Conservation (phyloP, 1,140 invertebrate genomes). For the Vollenhovia emeryi region DNA sequence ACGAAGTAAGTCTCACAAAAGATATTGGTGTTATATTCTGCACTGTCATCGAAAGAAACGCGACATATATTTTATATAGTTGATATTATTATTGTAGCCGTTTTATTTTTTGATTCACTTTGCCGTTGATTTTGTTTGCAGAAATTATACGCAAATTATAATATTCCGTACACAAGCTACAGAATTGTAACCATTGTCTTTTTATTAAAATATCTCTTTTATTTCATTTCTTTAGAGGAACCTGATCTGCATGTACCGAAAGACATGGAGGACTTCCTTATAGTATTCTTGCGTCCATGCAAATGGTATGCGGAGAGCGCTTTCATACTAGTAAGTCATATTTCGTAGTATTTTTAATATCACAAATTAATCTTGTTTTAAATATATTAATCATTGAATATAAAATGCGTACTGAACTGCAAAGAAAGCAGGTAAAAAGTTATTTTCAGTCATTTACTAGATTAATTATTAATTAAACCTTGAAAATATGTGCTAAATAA, state of each 20-base stretch:
- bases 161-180: not conserved
- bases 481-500: not conserved
- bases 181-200: not conserved
- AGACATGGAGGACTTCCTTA: slow-evolving; percentile 77
- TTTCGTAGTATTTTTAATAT: not conserved
- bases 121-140: not conserved
- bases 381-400: not conserved
- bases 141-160: not conserved
- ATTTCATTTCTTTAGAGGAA: slow-evolving; percentile 76
- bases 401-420: not conserved
- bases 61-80: not conserved
- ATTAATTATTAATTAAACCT: not conserved
- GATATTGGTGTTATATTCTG: not conserved
- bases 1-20: not conserved
- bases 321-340: slow-evolving; percentile 78
- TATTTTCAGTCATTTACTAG: not conserved
- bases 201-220: not conserved
- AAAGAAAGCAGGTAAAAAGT: not conserved
- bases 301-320: slow-evolving; percentile 84
- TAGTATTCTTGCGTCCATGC: slow-evolving; percentile 82
- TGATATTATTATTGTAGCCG: not conserved
- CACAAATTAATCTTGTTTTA: not conserved
- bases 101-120: not conserved
- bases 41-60: not conserved
- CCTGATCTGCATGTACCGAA: slow-evolving; percentile 77